These are phyloP conservation scores for Leptinotarsa defecta DNA, from an alignment of 1,140 invertebrate genomes.

Conservation along the genomic window DNA sequence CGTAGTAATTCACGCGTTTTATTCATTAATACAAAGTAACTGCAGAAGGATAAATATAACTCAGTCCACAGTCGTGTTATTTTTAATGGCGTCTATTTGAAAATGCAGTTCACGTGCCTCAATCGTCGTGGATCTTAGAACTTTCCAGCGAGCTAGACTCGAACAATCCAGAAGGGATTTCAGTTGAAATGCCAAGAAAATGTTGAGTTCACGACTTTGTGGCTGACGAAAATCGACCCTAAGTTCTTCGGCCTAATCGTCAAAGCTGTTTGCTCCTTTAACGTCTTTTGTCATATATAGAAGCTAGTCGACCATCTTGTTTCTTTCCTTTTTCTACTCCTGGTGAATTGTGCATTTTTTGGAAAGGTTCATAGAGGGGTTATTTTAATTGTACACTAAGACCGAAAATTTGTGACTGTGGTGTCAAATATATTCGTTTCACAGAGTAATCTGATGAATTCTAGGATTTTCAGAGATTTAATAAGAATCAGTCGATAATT, in stretches of 20 bases:
- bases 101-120: constrained; percentile 29
- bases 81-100: constrained; percentile 31
- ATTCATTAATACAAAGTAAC: constrained; percentile 9
- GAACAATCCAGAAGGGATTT: not conserved
- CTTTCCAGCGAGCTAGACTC: constrained; percentile 1
- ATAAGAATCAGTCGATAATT: too few species aligned
- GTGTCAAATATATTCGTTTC: too few species aligned
- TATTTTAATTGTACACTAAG: too few species aligned
- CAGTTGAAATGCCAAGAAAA: not conserved
- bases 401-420: too few species aligned
- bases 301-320: not conserved
- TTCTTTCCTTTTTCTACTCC: not conserved
- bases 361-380: too few species aligned
- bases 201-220: constrained; percentile 23
- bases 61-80: constrained; percentile 19
- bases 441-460: too few species aligned
- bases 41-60: constrained; percentile 14
- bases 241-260: not conserved
- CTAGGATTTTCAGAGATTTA: too few species aligned
- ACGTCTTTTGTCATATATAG: not conserved
- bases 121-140: constrained; percentile 15
- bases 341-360: too few species aligned
- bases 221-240: constrained; percentile 33
- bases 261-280: not conserved
- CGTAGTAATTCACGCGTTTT: constrained; percentile 2